Evolutionary conservation across 92 coral and sea anemone genomes (phyloP), one percentile per base, ranked within the genome.

Genomic region (Porites divaricata): DNA sequence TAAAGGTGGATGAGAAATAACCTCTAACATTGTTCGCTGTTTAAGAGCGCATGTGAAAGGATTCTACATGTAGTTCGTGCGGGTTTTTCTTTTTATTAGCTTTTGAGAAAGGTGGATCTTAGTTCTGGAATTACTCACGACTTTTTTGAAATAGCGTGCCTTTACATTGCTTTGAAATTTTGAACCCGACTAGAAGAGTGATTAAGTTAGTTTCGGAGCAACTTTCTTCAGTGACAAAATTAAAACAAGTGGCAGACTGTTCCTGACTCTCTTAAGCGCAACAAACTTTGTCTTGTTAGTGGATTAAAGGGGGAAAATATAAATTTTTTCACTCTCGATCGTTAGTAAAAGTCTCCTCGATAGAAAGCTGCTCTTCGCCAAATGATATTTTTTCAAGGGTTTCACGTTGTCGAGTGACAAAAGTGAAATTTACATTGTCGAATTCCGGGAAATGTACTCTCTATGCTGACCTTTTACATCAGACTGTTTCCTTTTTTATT

Each of bases 361-460:
- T 51, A 23, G 10, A 66, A 24, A n/a, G 45, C 51, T 50, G 45
- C 25, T 6, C 0, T 65, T 78, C 16, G 8, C 20, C 1, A 49
- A 50, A 50, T 77, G 45, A 45, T n/a, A 1, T 6, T 13, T 22
- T 20, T 72, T 75, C 58, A 49, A 62, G 50, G 64, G 52, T 10
- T 52, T 72, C 76, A 22, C 9, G 53, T 25, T 50, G 41, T n/a
- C 63, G 49, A 22, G 10, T 12, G 64, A 22, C 63, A 63, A 78
- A 78, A 78, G 83, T 15, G 83, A 66, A 78, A 50, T 52, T 66
- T 63, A 50, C 82, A 78, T 78, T 49, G 72, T 78, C 63, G 57
- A 52, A 73, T 73, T 73, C 77, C 21, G 15, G 17, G 77, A 73
- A 78, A 66, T 66, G 83, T 78, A 78, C 83, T 66, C 50, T 63